Evolutionary conservation across 2,113 vertebrate genomes (phyloP).

Genomic region (Etheostoma cragini): DNA sequence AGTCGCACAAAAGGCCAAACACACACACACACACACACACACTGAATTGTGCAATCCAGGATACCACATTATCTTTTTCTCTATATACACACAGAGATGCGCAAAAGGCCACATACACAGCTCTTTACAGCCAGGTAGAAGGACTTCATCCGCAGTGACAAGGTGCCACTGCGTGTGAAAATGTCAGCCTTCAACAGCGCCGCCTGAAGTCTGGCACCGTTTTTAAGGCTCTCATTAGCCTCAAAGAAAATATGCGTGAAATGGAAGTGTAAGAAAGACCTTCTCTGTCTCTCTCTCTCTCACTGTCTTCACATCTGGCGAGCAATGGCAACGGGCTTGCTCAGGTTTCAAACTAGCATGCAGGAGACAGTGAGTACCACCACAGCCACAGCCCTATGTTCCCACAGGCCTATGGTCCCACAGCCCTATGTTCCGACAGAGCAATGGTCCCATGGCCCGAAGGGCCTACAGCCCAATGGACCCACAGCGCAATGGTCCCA

Average conservation of each 20-base stretch:
- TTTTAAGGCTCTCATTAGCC: conserved; percentile 87
- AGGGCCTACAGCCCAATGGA: too few relatives aligned
- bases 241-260: conserved; percentile 85
- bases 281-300: conserved; percentile 72
- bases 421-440: too few relatives aligned
- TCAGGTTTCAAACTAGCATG: conserved; percentile 78
- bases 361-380: conserved; percentile 64
- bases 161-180: conserved; percentile 85
- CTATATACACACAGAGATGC: neutral
- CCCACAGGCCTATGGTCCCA: too few relatives aligned
- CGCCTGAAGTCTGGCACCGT: conserved; percentile 81
- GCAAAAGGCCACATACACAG: conserved; percentile 31
- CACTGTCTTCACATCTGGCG: conserved; percentile 56
- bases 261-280: conserved; percentile 84
- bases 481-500: too few relatives aligned
- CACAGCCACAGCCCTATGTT: neutral
- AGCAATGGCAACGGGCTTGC: conserved; percentile 73
- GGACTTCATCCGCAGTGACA: conserved; percentile 85
- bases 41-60: conserved; percentile 3
- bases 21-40: conserved; percentile 46
- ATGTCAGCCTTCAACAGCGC: conserved; percentile 82
- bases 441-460: too few relatives aligned
- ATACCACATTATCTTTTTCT: conserved; percentile 16
- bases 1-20: conserved; percentile 18
- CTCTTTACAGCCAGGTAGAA: conserved; percentile 76